Percentiles rank a stretch among this genome's conserved stretches.
These are phyloP conservation scores for Alviniconcha marisindica DNA, from an alignment of 1,140 invertebrate species.

Conservation along the genomic window DNA sequence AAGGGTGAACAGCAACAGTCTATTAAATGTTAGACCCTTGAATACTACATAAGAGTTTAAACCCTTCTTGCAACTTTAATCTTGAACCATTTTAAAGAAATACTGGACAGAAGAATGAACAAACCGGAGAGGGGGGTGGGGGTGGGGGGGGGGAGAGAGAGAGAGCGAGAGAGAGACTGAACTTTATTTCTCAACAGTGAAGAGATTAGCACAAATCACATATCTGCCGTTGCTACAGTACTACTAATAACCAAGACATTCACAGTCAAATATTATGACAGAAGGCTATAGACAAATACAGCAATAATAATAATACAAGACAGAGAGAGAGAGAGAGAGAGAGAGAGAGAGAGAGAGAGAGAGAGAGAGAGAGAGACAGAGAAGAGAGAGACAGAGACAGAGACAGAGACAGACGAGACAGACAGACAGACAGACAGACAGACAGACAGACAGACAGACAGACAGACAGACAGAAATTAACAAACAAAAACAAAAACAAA, in stretches of 20 bases:
- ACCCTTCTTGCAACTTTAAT: too few relatives aligned
- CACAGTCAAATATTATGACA: neutral
- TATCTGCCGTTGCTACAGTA: too few relatives aligned
- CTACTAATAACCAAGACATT: neutral
- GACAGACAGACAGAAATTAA: neutral
- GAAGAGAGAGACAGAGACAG: neutral
- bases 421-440: slow-evolving; percentile 8
- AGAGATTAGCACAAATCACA: too few relatives aligned
- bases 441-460: slow-evolving; percentile 5
- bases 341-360: neutral
- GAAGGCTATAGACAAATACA: neutral
- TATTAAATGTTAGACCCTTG: too few relatives aligned
- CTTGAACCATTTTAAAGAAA: too few relatives aligned
- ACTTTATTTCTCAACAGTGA: too few relatives aligned
- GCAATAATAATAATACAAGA: neutral
- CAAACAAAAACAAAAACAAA: too few relatives aligned
- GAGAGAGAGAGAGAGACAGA: neutral
- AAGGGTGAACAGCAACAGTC: too few relatives aligned
- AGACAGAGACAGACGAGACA: neutral
- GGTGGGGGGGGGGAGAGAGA: too few relatives aligned
- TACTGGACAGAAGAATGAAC: too few relatives aligned
- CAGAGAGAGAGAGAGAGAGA: neutral
- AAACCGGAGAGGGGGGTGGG: too few relatives aligned
- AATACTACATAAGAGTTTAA: too few relatives aligned
- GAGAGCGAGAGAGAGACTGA: neutral